These are phyloP conservation scores for Stegodyphus mimosarum DNA, from an alignment of 1,140 invertebrate species.

Conservation along the genomic window DNA sequence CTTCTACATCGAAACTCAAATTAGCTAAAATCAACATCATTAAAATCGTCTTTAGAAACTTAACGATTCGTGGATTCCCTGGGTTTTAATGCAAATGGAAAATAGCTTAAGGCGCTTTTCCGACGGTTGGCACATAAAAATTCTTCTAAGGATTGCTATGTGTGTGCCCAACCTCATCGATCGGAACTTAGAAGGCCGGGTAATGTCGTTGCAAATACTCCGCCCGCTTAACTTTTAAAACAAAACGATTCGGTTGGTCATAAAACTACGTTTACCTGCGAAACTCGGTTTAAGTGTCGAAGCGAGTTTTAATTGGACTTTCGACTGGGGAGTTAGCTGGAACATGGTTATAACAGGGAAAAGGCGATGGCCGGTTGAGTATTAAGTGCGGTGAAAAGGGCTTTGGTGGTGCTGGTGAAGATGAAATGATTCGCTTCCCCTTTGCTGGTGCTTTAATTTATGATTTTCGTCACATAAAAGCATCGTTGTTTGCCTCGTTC, in stretches of 20 bases:
- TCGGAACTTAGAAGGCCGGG: not conserved
- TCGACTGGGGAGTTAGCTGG: not conserved
- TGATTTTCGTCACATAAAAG: no score
- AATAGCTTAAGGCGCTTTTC: constrained; percentile 44
- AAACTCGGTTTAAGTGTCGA: constrained; percentile 48
- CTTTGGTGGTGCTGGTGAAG: no score
- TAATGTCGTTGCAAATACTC: constrained; percentile 56
- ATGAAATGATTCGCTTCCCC: no score
- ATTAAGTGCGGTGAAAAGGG: no score
- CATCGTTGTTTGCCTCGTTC: no score
- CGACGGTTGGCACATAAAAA: constrained; percentile 34
- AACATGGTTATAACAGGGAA: no score
- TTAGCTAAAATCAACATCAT: constrained; percentile 57
- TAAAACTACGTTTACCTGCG: constrained; percentile 58
- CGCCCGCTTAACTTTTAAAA: constrained; percentile 52
- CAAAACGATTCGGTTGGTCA: constrained; percentile 31
- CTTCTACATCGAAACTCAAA: constrained; percentile 15
- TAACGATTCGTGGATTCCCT: constrained; percentile 23
- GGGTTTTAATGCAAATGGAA: constrained; percentile 58
- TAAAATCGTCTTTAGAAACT: constrained; percentile 51
- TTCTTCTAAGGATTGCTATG: constrained; percentile 36
- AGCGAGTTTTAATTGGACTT: constrained; percentile 52
- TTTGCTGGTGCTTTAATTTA: no score
- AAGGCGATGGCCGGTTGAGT: no score
- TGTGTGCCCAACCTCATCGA: not conserved